Conservation (phyloP, 2,888 invertebrate genomes). For the Argyresthia albistria region DNA sequence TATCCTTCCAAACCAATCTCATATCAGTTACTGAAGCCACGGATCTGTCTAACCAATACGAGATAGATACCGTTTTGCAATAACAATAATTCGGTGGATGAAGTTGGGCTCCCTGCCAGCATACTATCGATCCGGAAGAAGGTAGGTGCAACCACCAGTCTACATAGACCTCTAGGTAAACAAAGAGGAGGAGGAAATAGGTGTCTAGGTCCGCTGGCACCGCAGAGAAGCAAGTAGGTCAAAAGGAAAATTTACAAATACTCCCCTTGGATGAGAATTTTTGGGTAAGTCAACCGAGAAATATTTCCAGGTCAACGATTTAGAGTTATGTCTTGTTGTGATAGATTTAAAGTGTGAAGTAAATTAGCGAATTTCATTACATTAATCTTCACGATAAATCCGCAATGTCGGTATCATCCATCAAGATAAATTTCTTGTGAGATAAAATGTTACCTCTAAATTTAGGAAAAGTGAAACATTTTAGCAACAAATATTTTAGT, state of each 20-base stretch:
- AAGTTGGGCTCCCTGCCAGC: slow-evolving; percentile 69
- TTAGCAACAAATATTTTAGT: too few relatives aligned
- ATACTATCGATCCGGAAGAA: slow-evolving; percentile 53
- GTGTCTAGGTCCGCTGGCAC: slow-evolving; percentile 27
- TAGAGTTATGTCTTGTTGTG: too few relatives aligned
- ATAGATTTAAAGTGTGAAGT: too few relatives aligned
- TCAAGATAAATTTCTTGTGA: too few relatives aligned
- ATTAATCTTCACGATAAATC: too few relatives aligned
- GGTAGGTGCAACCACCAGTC: slow-evolving; percentile 34
- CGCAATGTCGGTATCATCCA: too few relatives aligned
- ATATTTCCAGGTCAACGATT: slow-evolving; percentile 52
- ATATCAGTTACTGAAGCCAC: background rate
- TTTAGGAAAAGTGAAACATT: too few relatives aligned
- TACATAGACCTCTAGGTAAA: background rate
- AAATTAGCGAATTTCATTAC: too few relatives aligned
- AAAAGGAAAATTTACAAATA: slow-evolving; percentile 70
- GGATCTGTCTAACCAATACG: slow-evolving; percentile 32
- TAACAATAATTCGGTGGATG: slow-evolving; percentile 67
- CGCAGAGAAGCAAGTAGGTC: slow-evolving; percentile 64
- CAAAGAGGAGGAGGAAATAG: background rate
- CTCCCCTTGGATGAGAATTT: slow-evolving; percentile 49
- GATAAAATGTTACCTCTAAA: too few relatives aligned
- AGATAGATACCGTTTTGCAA: slow-evolving; percentile 61
- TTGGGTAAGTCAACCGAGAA: slow-evolving; percentile 47
- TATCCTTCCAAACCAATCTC: background rate